phyloP scores from a whole-genome alignment of 2,113 vertebrate genomes.

The Castor canadensis region DNA sequence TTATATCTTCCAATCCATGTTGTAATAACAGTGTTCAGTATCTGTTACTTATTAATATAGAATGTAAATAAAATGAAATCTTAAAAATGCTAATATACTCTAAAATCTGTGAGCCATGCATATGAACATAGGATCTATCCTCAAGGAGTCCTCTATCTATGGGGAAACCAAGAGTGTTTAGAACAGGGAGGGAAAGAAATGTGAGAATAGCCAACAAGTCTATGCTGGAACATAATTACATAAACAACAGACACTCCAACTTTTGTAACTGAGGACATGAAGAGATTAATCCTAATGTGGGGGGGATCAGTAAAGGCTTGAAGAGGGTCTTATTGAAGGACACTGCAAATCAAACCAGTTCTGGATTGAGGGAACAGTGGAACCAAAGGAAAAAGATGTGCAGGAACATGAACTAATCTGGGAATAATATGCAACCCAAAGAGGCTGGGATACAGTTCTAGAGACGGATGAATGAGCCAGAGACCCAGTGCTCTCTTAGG shows the following conservation, averaged over 20 bases:
- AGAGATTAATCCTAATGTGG: not conserved
- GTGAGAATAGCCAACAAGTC: not conserved
- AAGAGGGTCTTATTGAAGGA: not conserved
- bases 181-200: not conserved
- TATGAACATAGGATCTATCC: not conserved
- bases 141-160: not conserved
- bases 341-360: not conserved
- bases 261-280: not conserved
- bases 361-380: not conserved
- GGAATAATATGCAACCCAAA: not conserved
- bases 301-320: not conserved
- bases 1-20: not conserved
- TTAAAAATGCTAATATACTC: not conserved
- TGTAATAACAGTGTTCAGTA: not conserved
- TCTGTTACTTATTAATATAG: not conserved
- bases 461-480: too few species aligned
- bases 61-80: not conserved
- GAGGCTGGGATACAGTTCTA: not conserved
- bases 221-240: not conserved
- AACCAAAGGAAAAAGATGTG: not conserved
- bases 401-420: not conserved
- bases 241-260: not conserved
- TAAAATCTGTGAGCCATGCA: not conserved
- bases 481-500: not conserved
- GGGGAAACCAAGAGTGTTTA: not conserved